Base-by-base conservation (phyloP, 2,113 vertebrate species). In the Brachyhypopomus gauderio region DNA sequence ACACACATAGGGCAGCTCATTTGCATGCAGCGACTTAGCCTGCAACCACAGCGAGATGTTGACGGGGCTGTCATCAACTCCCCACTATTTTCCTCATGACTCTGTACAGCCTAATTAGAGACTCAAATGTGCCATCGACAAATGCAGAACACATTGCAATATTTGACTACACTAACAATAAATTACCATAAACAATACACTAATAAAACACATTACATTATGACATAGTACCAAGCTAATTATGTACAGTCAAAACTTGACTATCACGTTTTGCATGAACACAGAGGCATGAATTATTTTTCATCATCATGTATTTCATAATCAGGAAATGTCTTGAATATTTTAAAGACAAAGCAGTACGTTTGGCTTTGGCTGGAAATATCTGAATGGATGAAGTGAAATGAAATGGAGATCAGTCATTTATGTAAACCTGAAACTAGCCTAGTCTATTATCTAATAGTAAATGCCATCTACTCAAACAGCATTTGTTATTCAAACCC, bases 101-200 rank as follows among this genome's bases (percentile, higher is more conserved):
- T 92, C 87, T 85, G 76, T 87, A 85, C 87, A 87, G 85, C 78
- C 89, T 92, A 86, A 93, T 94, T 94, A 94, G 91, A 89, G 79
- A 91, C 88, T 86, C 83, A 86, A 91, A 93, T 81, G 88, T 91
- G 91, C 87, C 89, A 84, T 84, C 78, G 85, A 88, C 88, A 87
- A 91, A 92, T 59, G 83, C 87, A 81, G 88, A 90, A 86, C 80
- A 83, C 86, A 79, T 87, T 83, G 91, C 90, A 91, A 89, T 92
- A 92, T 93, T 92, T 93, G 91, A 92, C 91, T 91, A 92, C 92
- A 93, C 87, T 89, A 92, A 91, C 90, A 91, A 92, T 93, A 92
- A 92, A 93, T 94, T 93, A 92, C 90, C 90, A 91, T 89, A 91
- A 93, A 93, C 91, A 94, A 92, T 87, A 84, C 81, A 84, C 85